A percentile compares a stretch with the other conserved stretches of the same genome.
These are phyloP conservation scores for Rhineura floridana DNA, from an alignment of 2,113 vertebrate genomes.

Conservation along the genomic window DNA sequence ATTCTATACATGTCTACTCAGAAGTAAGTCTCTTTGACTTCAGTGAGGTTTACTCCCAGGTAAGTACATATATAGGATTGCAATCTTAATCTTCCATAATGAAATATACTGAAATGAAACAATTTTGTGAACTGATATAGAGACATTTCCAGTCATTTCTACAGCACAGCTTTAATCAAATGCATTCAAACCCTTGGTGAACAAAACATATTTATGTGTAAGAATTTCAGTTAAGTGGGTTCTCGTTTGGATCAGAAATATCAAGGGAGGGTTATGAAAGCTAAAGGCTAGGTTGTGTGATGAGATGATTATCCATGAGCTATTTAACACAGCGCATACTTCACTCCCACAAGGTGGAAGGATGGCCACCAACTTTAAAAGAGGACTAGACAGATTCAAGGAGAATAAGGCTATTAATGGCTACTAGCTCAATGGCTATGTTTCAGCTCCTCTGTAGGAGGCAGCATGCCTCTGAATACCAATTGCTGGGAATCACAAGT, in stretches of 20 bases:
- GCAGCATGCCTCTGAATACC: no score
- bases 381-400: no score
- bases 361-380: no score
- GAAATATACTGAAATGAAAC: neutral
- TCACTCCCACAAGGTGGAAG: neutral
- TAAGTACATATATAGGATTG: neutral
- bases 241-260: neutral
- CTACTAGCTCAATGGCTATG: no score
- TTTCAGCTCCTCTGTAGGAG: no score
- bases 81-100: slow-evolving; percentile 1
- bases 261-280: neutral
- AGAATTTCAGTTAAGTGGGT: neutral
- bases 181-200: neutral
- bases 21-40: neutral
- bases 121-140: neutral
- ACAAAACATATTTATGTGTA: neutral
- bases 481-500: no score
- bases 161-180: neutral
- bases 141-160: neutral
- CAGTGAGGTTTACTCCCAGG: neutral
- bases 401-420: no score
- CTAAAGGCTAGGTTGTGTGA: neutral
- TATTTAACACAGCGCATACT: no score
- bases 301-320: neutral
- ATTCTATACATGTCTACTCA: neutral